These are phyloP conservation scores for Muschampia plurimacula DNA, from an alignment of 2,888 invertebrate species.

Conservation along the genomic window DNA sequence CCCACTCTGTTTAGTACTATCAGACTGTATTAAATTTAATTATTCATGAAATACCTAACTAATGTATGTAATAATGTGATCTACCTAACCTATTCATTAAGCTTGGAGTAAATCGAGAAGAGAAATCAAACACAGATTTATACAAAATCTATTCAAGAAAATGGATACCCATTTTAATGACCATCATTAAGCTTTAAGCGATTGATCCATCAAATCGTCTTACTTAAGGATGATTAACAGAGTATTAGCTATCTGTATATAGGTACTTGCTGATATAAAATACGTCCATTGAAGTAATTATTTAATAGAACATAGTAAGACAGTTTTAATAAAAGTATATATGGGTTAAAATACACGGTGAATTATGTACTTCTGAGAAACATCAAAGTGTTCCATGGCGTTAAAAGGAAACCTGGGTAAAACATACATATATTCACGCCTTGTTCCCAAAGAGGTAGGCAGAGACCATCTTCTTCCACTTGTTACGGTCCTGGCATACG, in stretches of 20 bases:
- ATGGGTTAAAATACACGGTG: too few relatives aligned
- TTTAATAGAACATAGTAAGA: background rate
- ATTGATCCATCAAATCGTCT: background rate
- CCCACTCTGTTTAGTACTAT: too few relatives aligned
- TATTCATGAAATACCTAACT: too few relatives aligned
- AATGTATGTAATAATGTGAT: background rate
- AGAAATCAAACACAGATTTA: conserved; percentile 1
- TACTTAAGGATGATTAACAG: background rate
- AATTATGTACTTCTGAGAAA: too few relatives aligned
- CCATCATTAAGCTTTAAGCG: conserved; percentile 5
- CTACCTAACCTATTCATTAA: background rate
- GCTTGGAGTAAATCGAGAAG: background rate
- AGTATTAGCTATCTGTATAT: background rate
- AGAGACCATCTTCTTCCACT: too few relatives aligned
- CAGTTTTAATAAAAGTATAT: too few relatives aligned
- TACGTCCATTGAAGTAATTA: background rate
- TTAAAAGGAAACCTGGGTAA: too few relatives aligned
- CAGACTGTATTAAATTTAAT: too few relatives aligned
- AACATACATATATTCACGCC: too few relatives aligned
- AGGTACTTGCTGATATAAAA: background rate
- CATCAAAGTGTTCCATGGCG: too few relatives aligned
- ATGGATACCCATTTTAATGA: background rate
- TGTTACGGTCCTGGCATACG: too few relatives aligned
- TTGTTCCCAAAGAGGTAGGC: too few relatives aligned
- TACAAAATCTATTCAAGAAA: background rate